Evolutionary conservation across 2,797 vertebrate species (phyloP).

Genomic region (Schizothorax lantsangensis): DNA sequence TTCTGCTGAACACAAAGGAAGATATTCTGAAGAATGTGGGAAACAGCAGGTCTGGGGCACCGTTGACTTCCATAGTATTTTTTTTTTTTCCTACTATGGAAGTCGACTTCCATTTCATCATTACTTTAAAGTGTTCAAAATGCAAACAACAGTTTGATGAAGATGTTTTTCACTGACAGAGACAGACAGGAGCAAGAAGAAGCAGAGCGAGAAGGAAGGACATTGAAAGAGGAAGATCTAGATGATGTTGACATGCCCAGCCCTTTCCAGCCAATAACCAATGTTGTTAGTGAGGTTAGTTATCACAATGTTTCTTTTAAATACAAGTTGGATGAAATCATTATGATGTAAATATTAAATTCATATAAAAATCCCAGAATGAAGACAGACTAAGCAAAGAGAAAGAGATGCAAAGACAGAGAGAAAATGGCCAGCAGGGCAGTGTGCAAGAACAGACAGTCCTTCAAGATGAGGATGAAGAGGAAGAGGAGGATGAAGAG

Average conservation of each 20-base stretch:
- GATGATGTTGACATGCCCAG: conserved; percentile 76
- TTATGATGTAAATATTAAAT: conserved; percentile 7
- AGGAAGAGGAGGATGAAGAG: conserved; percentile 70
- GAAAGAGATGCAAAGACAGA: conserved; percentile 75
- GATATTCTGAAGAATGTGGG: no score
- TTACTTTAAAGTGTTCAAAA: neutral
- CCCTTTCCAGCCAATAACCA: conserved; percentile 91
- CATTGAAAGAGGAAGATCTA: conserved; percentile 72
- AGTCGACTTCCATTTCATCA: neutral
- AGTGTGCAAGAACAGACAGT: conserved; percentile 48
- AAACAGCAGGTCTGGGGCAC: no score
- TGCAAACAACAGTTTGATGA: neutral
- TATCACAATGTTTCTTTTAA: neutral
- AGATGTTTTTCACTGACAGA: conserved; percentile 61
- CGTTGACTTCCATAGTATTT: no score
- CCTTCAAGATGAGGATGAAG: conserved; percentile 68
- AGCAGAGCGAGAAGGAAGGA: conserved; percentile 75
- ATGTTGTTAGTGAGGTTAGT: conserved; percentile 83
- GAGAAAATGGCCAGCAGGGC: conserved; percentile 42
- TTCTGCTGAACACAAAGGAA: no score
- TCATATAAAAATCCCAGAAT: conserved; percentile 72
- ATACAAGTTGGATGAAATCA: neutral
- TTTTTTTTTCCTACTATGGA: no score
- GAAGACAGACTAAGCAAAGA: conserved; percentile 80
- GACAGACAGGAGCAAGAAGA: conserved; percentile 83